phyloP scores from a whole-genome alignment of 2,888 invertebrate species.

The Drosophila sordidapex region DNA sequence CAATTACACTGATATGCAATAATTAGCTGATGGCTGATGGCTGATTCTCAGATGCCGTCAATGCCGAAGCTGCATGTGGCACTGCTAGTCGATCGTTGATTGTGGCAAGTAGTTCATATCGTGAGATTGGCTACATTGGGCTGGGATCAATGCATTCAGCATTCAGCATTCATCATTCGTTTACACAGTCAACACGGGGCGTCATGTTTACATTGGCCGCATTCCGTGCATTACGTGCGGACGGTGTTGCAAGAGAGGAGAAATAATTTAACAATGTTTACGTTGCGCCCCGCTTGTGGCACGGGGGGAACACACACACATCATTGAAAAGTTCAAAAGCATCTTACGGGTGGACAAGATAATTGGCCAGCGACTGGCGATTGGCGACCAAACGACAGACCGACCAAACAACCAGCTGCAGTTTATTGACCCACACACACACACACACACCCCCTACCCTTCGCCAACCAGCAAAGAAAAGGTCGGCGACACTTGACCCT shows the following conservation, averaged over 20 bases:
- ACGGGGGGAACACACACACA: not conserved
- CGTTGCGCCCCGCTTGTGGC: conserved; percentile 32
- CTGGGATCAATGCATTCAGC: conserved; percentile 33
- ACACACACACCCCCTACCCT: not conserved
- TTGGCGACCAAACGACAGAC: not conserved
- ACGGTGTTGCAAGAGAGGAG: conserved; percentile 7
- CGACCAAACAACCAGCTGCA: not conserved
- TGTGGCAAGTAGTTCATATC: conserved; percentile 9
- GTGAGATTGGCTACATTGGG: conserved; percentile 1
- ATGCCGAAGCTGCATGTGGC: not conserved
- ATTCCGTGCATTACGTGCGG: conserved; percentile 14
- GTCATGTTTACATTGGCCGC: conserved; percentile 55
- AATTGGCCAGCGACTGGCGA: not conserved
- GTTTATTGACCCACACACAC: conserved; percentile 33
- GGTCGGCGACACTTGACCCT: not conserved
- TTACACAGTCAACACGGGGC: conserved; percentile 38
- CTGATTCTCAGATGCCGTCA: conserved; percentile 10
- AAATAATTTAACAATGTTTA: conserved; percentile 45
- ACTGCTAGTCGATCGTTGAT: not conserved
- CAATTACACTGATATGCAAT: conserved; percentile 46
- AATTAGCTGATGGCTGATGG: conserved; percentile 28
- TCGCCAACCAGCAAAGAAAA: not conserved
- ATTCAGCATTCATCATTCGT: conserved; percentile 42
- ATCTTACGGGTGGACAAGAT: conserved; percentile 13
- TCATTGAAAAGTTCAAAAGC: conserved; percentile 41